Base-by-base conservation (phyloP, 2,797 vertebrate genomes). In the Helarctos malayanus region DNA sequence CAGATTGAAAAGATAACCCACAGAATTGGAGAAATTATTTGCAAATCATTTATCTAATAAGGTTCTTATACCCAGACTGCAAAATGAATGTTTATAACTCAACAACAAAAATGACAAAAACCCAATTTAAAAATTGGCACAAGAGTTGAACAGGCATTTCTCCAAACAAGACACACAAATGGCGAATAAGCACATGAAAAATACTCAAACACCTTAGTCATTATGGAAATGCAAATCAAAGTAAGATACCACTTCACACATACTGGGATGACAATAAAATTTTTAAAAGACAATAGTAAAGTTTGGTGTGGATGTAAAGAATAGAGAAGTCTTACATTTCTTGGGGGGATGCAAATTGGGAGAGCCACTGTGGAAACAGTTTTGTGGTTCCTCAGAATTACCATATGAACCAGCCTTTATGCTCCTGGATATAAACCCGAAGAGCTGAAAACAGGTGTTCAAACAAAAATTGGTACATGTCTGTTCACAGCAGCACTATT, bases 161-260 rank as follows among this genome's bases (percentile, higher is more conserved):
- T 73, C 35, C 35, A 94, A 88, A 73, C n/a, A 89, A 88, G 15
- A 82, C 63, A 73, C 27, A n/a, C 76, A 89, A 94, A 73, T 75
- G 45, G 69, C 15, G 2, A 18, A 61, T 41, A 49, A 63, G 15
- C 54, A 65, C 69, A 83, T 76, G 38, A 83, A 83, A 83, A 94
- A 73, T 59, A 73, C 16, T 83, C n/a, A 75, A 75, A 84, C 25
- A 52, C n/a, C 56, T 41, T 63, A 38, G 16, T 76, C 49, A 38
- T 57, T 83, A 57, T 32, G 69, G 47, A 68, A 89, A 83, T 68
- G 32, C 5, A 83, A 76, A 83, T 83, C 49, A 78, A 68, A 89
- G n/a, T 89, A 89, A 94, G 7, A 89, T 61, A 75, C 12, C 56
- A 75, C 23, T 82, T 89, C 35, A 47, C 13, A 88, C 49, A 68